Evolutionary conservation across 2,797 vertebrate genomes (phyloP), one percentile per base, ranked within the genome.

Genomic region (Cyprinodon diabolis): DNA sequence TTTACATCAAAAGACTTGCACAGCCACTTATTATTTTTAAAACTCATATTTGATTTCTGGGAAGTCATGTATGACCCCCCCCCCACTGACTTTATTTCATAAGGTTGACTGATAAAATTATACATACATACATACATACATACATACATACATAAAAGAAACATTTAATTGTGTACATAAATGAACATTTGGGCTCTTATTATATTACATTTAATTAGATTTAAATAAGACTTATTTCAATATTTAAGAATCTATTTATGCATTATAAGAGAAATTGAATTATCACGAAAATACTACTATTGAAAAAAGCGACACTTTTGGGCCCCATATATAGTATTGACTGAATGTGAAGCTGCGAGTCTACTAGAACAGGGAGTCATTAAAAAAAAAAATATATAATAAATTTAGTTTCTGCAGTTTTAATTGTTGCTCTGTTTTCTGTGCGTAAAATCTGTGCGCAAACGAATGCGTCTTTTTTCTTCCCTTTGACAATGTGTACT

Each of bases 391-490:
- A 17, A 37, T 30, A 4, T 15, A 7, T 3, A n/a, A 35, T 35
- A 13, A 30, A 12, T 25, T 57, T 25, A 4, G n/a, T 13, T 11
- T 12, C 5, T 25, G 25, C 4, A 30, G 3, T 49, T 37, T 51
- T 45, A 7, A 10, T 40, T 52, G 0, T 25, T 12, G 3, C 15
- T 56, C 52, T 43, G 19, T 71, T 0, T 68, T 23, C 25, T 54
- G 66, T 83, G 87, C 80, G 79, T 89, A 88, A 87, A 82, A 4
- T 10, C 58, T 25, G 70, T 47, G 77, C 78, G 72, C 52, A 68
- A 25, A 48, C 66, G 70, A 69, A 66, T 21, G 19, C 51, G 3
- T 14, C 0, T 7, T 5, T 6, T 62, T 30, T 1, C 1, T 49
- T 40, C 17, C 57, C 4, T 6, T 21, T 5, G 19, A 1, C 2